A percentile compares a stretch with the other conserved stretches of the same genome.
These are phyloP conservation scores for Oryzias celebensis DNA, from an alignment of 2,113 vertebrate species.

Conservation along the genomic window DNA sequence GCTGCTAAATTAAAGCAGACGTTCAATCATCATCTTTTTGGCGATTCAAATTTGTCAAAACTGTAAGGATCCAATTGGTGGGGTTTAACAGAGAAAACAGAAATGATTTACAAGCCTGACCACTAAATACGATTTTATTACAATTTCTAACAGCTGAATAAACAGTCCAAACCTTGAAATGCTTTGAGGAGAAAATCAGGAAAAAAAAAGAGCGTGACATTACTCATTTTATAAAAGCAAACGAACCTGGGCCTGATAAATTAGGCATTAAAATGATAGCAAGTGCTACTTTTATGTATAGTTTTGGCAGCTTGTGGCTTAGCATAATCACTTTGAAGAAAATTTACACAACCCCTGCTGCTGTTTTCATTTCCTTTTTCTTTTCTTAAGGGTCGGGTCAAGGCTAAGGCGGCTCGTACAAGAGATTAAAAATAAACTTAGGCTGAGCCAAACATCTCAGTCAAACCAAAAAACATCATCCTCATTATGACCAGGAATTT, in stretches of 20 bases:
- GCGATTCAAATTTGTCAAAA: constrained; percentile 18
- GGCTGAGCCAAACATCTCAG: constrained; percentile 43
- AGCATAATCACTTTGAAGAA: constrained; percentile 50
- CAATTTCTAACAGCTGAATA: constrained; percentile 51
- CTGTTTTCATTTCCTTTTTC: constrained; percentile 9
- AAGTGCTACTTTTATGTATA: constrained; percentile 8
- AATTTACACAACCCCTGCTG: constrained; percentile 70
- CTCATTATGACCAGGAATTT: constrained; percentile 1
- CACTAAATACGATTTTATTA: constrained; percentile 31
- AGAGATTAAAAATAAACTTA: constrained; percentile 62
- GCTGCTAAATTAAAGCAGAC: constrained; percentile 6
- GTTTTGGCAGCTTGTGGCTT: constrained; percentile 22
- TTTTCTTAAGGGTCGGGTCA: constrained; percentile 50
- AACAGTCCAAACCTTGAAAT: constrained; percentile 50
- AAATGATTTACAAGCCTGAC: constrained; percentile 53
- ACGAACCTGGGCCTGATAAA: constrained; percentile 42
- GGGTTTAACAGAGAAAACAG: constrained; percentile 55
- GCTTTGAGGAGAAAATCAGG: constrained; percentile 28
- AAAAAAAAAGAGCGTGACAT: constrained; percentile 33
- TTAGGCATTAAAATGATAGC: constrained; percentile 37
- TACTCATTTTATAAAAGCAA: constrained; percentile 26
- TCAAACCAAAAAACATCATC: constrained; percentile 28
- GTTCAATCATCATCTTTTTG: constrained; percentile 31
- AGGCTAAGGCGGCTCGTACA: constrained; percentile 33
- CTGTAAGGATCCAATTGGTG: constrained; percentile 34